Evolutionary conservation across 1,140 invertebrate species (phyloP), one percentile per base, ranked within the genome.

Genomic region (Gyrodactylus salaris): DNA sequence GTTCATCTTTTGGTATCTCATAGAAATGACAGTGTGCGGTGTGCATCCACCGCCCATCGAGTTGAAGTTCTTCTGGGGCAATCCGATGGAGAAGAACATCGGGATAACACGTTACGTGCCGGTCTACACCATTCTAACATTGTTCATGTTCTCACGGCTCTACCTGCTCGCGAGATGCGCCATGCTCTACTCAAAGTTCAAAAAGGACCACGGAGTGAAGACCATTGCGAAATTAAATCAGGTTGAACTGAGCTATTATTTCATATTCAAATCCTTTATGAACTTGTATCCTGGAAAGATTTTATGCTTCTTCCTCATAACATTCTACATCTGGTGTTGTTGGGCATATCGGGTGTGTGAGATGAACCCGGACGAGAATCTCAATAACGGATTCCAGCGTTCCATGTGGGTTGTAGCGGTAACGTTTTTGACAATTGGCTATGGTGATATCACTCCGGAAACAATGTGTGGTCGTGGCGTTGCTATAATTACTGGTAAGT

Each of bases 221-320:
- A 79, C 78, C 75, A 76, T 81, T 23, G 80, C 79, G 20, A 79
- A 79, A n/a, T 76, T 81, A 23, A 81, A 81, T 75, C 75, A 78
- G 20, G 79, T 80, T 27, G 20, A 79, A 73, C 79, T 80, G 70
- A 80, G 79, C 75, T 80, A 79, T 73, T 73, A 77, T 23, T 81
- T 81, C 76, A 78, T 81, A 22, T 80, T 81, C 75, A 81, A 81
- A 75, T 79, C 80, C 21, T 75, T 80, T 20, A 81, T 81, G 80
- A 77, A 77, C n/a, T 75, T 81, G 20, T 77, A 80, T 74, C 78
- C 80, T 20, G 79, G 78, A 71, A 79, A 79, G 75, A 77, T 80
- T 19, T 76, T 81, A 7, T 72, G 75, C n/a, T 70, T 79, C 0
- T 77, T 81, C 27, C 79, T 79, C 76, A 23, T 78, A n/a, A 69